Conservation (phyloP, 2,797 vertebrate genomes). For the Cynodonichthys magdalenae region DNA sequence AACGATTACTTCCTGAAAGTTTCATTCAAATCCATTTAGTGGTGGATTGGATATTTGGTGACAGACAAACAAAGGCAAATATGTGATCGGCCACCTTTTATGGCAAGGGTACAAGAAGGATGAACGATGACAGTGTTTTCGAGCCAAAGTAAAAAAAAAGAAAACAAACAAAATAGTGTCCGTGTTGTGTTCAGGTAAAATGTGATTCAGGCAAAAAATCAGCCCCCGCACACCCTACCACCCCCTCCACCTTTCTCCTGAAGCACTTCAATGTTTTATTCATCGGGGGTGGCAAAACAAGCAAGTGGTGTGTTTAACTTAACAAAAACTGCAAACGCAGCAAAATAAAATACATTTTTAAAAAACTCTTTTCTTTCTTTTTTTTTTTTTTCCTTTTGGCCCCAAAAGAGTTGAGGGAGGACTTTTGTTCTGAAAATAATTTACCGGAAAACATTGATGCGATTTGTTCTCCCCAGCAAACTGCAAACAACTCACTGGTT, state of each 20-base stretch:
- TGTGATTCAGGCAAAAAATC: too few relatives aligned
- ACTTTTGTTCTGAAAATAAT: slow-evolving; percentile 56
- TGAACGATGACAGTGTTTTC: slow-evolving; percentile 14
- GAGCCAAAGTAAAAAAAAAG: background rate
- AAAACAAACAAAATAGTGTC: slow-evolving; percentile 23
- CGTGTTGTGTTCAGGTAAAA: background rate
- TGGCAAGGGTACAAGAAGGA: slow-evolving; percentile 1
- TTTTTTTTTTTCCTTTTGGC: background rate
- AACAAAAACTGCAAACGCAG: slow-evolving; percentile 43
- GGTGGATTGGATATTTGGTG: too few relatives aligned
- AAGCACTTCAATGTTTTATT: slow-evolving; percentile 76
- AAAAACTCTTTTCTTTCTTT: slow-evolving; percentile 46
- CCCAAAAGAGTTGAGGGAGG: slow-evolving; percentile 1
- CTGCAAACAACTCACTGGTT: slow-evolving; percentile 32
- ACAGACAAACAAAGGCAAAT: too few relatives aligned
- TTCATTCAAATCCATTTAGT: too few relatives aligned
- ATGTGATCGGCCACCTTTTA: too few relatives aligned
- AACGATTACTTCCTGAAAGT: too few relatives aligned
- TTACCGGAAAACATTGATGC: slow-evolving; percentile 43
- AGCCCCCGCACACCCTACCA: too few relatives aligned
- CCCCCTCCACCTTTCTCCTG: slow-evolving; percentile 26
- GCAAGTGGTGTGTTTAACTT: slow-evolving; percentile 72
- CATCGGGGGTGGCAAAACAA: slow-evolving; percentile 56
- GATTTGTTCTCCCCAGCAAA: slow-evolving; percentile 56
- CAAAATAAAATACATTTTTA: background rate